phyloP scores from a whole-genome alignment of 2,797 vertebrate genomes.

The Mergus octosetaceus region DNA sequence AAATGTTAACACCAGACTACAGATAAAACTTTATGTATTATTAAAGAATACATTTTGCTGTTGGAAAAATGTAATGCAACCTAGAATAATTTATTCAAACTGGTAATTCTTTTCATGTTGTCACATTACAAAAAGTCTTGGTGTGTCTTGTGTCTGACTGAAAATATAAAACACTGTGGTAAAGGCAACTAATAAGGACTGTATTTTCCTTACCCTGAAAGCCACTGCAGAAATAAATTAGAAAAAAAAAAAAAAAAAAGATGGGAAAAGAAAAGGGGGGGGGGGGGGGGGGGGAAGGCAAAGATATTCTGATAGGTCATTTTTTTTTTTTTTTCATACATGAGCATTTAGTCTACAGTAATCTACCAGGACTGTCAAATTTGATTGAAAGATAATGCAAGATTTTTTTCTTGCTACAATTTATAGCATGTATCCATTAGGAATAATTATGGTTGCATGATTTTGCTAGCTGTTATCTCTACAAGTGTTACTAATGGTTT shows the following conservation, averaged over 20 bases:
- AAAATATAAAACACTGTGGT: constrained; percentile 52
- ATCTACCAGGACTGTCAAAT: constrained; percentile 87
- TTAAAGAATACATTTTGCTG: constrained; percentile 62
- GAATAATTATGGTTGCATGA: constrained; percentile 94
- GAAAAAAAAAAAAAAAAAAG: background rate
- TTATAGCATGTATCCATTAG: constrained; percentile 96
- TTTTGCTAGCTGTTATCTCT: constrained; percentile 96
- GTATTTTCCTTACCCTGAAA: constrained; percentile 49
- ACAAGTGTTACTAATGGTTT: constrained; percentile 99
- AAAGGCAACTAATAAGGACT: constrained; percentile 54
- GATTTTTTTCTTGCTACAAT: constrained; percentile 86
- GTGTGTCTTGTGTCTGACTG: constrained; percentile 26
- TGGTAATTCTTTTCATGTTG: constrained; percentile 55
- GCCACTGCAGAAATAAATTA: constrained; percentile 37
- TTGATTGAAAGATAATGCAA: constrained; percentile 89
- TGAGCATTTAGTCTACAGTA: constrained; percentile 81
- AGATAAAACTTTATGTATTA: constrained; percentile 67
- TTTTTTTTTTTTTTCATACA: constrained; percentile 65
- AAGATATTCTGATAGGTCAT: constrained; percentile 76
- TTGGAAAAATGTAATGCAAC: constrained; percentile 58
- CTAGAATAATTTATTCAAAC: constrained; percentile 64
- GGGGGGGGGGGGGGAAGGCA: background rate
- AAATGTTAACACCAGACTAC: constrained; percentile 57
- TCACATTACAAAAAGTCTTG: constrained; percentile 63
- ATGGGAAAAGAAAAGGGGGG: constrained; percentile 9